These are phyloP conservation scores for Podargus strigoides DNA, from an alignment of 2,797 vertebrate species.

Conservation along the genomic window DNA sequence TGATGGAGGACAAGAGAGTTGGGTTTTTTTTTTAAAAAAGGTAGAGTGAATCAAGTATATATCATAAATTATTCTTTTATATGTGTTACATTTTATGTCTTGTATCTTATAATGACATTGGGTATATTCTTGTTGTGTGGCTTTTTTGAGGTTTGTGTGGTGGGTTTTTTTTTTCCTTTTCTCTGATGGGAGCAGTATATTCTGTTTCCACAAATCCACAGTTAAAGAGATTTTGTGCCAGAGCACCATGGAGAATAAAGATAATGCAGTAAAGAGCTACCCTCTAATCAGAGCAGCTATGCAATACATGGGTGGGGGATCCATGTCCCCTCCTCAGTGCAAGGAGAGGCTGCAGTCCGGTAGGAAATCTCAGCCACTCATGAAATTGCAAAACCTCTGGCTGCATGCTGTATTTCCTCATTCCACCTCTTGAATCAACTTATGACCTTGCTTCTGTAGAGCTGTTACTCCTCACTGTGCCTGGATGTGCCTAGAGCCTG, in stretches of 20 bases:
- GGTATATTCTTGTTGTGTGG: neutral
- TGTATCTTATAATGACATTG: neutral
- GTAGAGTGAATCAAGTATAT: neutral
- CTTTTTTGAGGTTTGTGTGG: neutral
- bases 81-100: neutral
- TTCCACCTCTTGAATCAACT: slow-evolving; percentile 1
- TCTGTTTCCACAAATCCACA: neutral
- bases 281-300: neutral
- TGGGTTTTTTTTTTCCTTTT: neutral
- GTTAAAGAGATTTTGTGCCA: neutral
- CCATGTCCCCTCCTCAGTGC: neutral
- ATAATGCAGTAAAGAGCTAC: neutral
- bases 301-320: neutral
- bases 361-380: slow-evolving; percentile 31
- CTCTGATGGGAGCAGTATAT: neutral
- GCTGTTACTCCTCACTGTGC: neutral
- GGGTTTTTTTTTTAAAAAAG: neutral
- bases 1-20: neutral
- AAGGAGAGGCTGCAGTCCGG: neutral
- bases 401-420: neutral
- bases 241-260: neutral
- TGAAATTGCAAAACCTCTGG: slow-evolving; percentile 34
- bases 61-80: neutral
- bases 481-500: neutral
- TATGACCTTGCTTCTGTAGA: neutral